Percentiles rank a stretch among this genome's conserved stretches.
Conservation (phyloP, 2,113 vertebrate genomes). For the Lontra canadensis region DNA sequence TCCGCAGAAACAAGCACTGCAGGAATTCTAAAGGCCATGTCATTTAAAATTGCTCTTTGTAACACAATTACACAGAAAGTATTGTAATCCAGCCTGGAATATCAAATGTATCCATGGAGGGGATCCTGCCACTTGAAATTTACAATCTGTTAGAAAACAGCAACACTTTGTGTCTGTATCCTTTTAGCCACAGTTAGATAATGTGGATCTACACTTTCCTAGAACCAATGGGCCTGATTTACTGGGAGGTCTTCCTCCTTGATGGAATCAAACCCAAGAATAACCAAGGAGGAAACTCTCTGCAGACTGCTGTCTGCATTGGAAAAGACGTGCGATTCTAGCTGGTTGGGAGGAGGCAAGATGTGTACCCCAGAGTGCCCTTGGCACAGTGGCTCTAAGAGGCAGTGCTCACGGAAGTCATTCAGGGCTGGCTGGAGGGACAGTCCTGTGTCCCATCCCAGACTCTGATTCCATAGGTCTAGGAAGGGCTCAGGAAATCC, state of each 20-base stretch:
- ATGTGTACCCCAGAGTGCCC: background rate
- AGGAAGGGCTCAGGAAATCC: background rate
- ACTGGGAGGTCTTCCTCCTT: background rate
- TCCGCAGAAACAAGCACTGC: background rate
- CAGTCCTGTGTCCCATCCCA: background rate
- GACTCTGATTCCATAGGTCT: background rate
- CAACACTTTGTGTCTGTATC: background rate
- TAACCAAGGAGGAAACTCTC: background rate
- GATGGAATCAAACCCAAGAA: background rate
- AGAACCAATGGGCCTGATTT: background rate
- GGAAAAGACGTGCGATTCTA: background rate
- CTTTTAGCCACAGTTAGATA: background rate
- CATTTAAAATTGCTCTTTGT: background rate
- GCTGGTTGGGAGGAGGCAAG: fast-evolving
- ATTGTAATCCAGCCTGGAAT: background rate
- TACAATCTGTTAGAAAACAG: background rate
- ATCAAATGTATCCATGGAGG: background rate
- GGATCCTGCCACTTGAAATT: background rate
- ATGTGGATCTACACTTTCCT: background rate
- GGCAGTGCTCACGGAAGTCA: background rate
- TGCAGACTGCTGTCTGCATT: background rate
- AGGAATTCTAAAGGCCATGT: background rate
- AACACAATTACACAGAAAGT: background rate
- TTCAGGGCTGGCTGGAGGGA: background rate
- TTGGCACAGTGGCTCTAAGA: background rate